Evolutionary conservation across 2,113 vertebrate species (phyloP).

Genomic region (Thoracochromis brauschi): DNA sequence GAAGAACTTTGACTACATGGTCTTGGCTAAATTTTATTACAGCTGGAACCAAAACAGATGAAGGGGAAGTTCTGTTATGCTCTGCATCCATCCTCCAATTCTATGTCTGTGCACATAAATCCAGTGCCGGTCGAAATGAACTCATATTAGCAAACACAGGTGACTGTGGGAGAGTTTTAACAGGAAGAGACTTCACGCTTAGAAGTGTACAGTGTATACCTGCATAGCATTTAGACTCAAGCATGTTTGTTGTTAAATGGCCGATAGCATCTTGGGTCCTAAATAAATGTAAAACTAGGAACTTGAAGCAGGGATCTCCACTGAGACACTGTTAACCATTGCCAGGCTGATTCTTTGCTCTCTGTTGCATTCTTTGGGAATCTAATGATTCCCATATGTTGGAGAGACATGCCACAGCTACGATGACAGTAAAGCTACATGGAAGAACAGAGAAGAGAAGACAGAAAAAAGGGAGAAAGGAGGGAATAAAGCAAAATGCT

Average conservation of each 20-base stretch:
- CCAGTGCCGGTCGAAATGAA: background rate
- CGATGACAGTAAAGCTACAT: conserved; percentile 6
- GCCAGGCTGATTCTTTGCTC: conserved; percentile 32
- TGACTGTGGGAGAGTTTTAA: background rate
- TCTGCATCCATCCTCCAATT: background rate
- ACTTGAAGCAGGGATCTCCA: conserved; percentile 14
- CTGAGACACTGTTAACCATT: conserved; percentile 34
- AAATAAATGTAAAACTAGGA: background rate
- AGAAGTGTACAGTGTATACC: background rate
- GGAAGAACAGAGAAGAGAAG: background rate
- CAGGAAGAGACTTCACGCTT: background rate
- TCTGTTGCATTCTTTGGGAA: conserved; percentile 32
- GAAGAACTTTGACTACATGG: background rate
- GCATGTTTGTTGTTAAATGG: conserved; percentile 16
- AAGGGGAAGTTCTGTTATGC: background rate
- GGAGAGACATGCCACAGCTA: conserved; percentile 1
- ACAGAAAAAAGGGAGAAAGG: background rate
- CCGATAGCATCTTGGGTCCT: background rate
- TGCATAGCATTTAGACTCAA: background rate
- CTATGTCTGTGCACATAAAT: background rate
- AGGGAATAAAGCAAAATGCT: background rate
- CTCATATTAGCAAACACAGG: background rate
- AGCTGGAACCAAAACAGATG: background rate
- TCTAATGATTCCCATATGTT: conserved; percentile 62
- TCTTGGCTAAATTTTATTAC: background rate